Evolutionary conservation across 2,113 vertebrate species (phyloP), one percentile per base, ranked within the genome.

Genomic region (Romanogobio albipinnatus): DNA sequence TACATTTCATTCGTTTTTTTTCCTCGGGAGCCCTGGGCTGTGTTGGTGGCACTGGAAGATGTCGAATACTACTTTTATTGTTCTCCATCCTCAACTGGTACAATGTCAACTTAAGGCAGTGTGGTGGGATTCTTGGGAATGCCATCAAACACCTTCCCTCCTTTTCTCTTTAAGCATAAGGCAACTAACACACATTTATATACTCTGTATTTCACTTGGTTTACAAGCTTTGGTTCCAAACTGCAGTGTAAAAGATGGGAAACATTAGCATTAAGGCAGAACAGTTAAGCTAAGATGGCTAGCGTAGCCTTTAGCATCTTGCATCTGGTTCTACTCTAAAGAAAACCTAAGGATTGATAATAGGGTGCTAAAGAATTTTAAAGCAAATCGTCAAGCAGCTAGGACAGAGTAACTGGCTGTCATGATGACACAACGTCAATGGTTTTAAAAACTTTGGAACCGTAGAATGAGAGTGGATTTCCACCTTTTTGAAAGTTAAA

Each of bases 181-280:
- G 87, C 89, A 88, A 84, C 71, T 45, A 88, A 45, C 61, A 24
- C 64, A 86, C 85, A 82, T 76, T 84, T 74, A 61, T 86, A 84
- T 64, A 81, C 49, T 83, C 68, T 36, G 64, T 85, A 73, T 74
- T 62, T 84, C 68, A 83, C 51, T 53, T 17, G 51, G 15, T 6
- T 17, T 17, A 17, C 80, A 73, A 70, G 83, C 89, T 91, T 90
- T 89, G 86, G 87, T 88, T 91, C 81, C 61, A 62, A 80, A 87
- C 74, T 78, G 78, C 47, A 66, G 77, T 49, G 64, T 73, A 83
- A 70, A 84, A 62, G 73, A 84, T 86, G 84, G 81, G 49, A 82
- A 84, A 85, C 29, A 36, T 49, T 53, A 66, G 62, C 45, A 51
- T 88, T 90, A 91, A 91, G 89, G 89, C 89, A 88, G 88, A 88